Conservation (phyloP, 2,888 invertebrate genomes). For the Lochmaea capreae region DNA sequence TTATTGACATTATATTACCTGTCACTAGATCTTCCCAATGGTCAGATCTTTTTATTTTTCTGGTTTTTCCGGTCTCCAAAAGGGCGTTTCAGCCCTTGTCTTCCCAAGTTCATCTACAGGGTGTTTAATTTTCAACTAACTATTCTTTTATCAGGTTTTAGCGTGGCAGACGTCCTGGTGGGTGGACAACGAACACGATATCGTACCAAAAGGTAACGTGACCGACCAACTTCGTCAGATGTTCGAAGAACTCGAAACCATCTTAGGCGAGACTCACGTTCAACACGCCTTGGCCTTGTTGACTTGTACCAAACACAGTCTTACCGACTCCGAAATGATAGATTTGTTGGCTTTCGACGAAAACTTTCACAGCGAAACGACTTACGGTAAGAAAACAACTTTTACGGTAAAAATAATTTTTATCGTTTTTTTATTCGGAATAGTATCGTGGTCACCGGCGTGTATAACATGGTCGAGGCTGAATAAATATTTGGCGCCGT, state of each 20-base stretch:
- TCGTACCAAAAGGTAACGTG: slow-evolving; percentile 69
- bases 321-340: slow-evolving; percentile 84
- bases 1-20: too few relatives aligned
- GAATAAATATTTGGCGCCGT: slow-evolving; percentile 74
- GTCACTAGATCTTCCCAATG: too few relatives aligned
- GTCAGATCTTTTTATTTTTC: too few relatives aligned
- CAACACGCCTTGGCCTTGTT: slow-evolving; percentile 78
- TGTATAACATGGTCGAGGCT: slow-evolving; percentile 77
- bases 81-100: too few relatives aligned
- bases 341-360: slow-evolving; percentile 76
- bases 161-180: slow-evolving; percentile 75
- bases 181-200: slow-evolving; percentile 69
- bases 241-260: slow-evolving; percentile 76
- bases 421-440: slow-evolving; percentile 35
- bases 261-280: slow-evolving; percentile 75
- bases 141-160: slow-evolving; percentile 67
- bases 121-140: too few relatives aligned
- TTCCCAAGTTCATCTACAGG: too few relatives aligned
- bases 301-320: slow-evolving; percentile 80
- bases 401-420: too few relatives aligned
- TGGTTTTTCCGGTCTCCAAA: too few relatives aligned
- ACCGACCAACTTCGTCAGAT: slow-evolving; percentile 75
- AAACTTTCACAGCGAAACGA: slow-evolving; percentile 73
- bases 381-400: slow-evolving; percentile 69
- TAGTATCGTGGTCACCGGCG: slow-evolving; percentile 78